Conservation (phyloP, 2,888 invertebrate species). For the Eilema caniola region DNA sequence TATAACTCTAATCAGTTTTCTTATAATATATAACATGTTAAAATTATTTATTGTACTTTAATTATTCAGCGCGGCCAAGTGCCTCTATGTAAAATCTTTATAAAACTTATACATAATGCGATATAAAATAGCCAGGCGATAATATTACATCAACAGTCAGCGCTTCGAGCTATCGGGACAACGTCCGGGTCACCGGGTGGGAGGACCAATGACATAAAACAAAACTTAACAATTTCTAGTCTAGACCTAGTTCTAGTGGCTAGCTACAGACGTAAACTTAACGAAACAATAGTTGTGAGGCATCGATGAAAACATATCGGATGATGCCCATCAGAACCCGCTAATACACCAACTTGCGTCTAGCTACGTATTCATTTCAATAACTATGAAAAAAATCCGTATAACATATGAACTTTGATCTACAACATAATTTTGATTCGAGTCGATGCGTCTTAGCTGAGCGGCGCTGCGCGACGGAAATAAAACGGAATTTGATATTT, state of each 20-base stretch:
- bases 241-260: slow-evolving; percentile 43
- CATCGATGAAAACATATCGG: slow-evolving; percentile 64
- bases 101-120: slow-evolving; percentile 80
- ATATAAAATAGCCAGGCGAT: slow-evolving; percentile 71
- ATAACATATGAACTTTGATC: slow-evolving; percentile 40
- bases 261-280: slow-evolving; percentile 56
- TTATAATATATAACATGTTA: slow-evolving; percentile 75
- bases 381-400: slow-evolving; percentile 30
- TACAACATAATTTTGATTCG: slow-evolving; percentile 49
- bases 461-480: slow-evolving; percentile 30
- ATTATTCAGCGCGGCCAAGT: slow-evolving; percentile 74
- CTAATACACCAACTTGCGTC: slow-evolving; percentile 29
- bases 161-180: slow-evolving; percentile 53
- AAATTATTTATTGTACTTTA: slow-evolving; percentile 85
- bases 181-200: slow-evolving; percentile 49
- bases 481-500: slow-evolving; percentile 23
- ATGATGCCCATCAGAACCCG: slow-evolving; percentile 52
- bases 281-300: slow-evolving; percentile 52
- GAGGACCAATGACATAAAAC: slow-evolving; percentile 47
- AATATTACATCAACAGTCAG: slow-evolving; percentile 54
- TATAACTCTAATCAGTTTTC: slow-evolving; percentile 78
- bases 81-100: slow-evolving; percentile 82
- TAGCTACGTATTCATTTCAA: slow-evolving; percentile 40
- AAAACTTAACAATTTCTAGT: slow-evolving; percentile 58
- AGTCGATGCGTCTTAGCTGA: slow-evolving; percentile 49